phyloP scores from a whole-genome alignment of 2,113 vertebrate genomes.

The Chunga burmeisteri region DNA sequence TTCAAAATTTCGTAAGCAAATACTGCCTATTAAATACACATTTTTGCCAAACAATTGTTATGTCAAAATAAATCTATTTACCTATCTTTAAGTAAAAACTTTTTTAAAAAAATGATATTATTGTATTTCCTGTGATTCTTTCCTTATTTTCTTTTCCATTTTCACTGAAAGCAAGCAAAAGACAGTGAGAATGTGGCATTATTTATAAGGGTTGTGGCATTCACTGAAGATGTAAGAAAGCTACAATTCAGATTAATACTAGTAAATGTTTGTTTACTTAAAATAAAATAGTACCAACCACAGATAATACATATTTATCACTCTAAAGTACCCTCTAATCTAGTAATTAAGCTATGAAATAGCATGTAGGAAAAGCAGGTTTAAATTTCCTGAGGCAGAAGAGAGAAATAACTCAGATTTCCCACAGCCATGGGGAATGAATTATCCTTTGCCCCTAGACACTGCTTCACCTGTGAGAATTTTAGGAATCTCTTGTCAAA shows the following conservation, averaged over 20 bases:
- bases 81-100: background rate
- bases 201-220: background rate
- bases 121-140: background rate
- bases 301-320: background rate
- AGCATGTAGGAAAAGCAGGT: background rate
- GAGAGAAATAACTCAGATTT: background rate
- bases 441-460: background rate
- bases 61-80: background rate
- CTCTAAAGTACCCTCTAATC: background rate
- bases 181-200: background rate
- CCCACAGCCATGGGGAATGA: background rate
- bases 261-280: background rate
- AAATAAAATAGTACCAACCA: background rate
- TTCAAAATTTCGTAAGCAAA: background rate
- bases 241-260: background rate
- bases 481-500: background rate
- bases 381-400: background rate
- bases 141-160: background rate
- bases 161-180: background rate
- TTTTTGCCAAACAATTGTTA: background rate
- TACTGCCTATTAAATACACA: background rate
- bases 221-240: background rate
- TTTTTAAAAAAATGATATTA: background rate
- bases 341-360: background rate
- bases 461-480: background rate